Base-by-base conservation (phyloP, 2,888 invertebrate species). In the Disparrhopalites patrizii region DNA sequence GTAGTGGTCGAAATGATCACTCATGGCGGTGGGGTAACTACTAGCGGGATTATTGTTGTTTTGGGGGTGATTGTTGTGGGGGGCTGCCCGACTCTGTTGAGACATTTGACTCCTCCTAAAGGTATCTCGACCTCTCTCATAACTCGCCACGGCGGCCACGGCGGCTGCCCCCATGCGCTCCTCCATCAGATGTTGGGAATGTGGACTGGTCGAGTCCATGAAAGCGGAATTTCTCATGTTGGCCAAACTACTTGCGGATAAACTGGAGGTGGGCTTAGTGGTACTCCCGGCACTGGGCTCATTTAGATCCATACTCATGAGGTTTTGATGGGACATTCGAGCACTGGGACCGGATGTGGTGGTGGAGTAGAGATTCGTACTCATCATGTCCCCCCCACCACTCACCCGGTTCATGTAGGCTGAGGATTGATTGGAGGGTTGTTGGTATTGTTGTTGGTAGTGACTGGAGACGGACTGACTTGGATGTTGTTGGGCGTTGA, bases 1-100 rank as follows among this genome's bases (percentile, higher is more conserved):
- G 80, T 96, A 96, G 78, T 96, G 95, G 80, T 95, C 95, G 78
- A 93, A 92, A 77, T 92, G 91, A 80, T 93, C 93, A 77, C 91
- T 91, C 75, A 90, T 89, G 13, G 89, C 84, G 2, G 55, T 55
- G 31, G 40, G 55, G 27, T 64, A 64, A 55, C 43, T 62, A 43
- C 8, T 51, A 28, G 40, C 25, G 20, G 31, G 56, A 47, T 68
- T 65, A 5, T 64, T 67, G 58, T 70, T 71, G 55, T 66, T 68
- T 31, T n/a, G n/a, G n/a, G n/a, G n/a, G n/a, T n/a, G n/a, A n/a
- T n/a, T n/a, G n/a, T n/a, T n/a, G n/a, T n/a, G n/a, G n/a, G n/a
- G n/a, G n/a, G n/a, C n/a, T 62, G 66, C 47, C 52, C 27, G 60
- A 43, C 23, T 61, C 66, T 56, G 69, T n/a, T n/a, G n/a, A 28